Evolutionary conservation across 2,797 vertebrate genomes (phyloP).

Genomic region (Sebastes nivosus): DNA sequence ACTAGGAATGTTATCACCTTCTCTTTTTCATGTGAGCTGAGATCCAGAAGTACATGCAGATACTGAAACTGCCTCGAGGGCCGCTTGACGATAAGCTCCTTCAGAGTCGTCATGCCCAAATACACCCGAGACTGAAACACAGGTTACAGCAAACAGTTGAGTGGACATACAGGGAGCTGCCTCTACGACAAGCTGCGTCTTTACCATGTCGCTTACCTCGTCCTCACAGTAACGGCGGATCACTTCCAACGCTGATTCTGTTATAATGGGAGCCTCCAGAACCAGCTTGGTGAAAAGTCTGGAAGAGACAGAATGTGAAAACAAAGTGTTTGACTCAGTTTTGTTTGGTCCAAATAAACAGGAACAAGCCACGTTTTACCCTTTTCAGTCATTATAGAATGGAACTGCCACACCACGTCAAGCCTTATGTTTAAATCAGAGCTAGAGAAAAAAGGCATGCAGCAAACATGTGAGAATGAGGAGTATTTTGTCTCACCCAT

Average conservation of each 20-base stretch:
- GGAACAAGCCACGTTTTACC: background rate
- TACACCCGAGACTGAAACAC: conserved; percentile 90
- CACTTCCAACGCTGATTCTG: conserved; percentile 91
- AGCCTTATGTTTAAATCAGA: background rate
- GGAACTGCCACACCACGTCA: background rate
- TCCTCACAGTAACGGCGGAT: conserved; percentile 97
- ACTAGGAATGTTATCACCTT: conserved; percentile 79
- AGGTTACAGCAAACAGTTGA: background rate
- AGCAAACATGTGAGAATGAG: background rate
- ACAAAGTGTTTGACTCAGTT: background rate
- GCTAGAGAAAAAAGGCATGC: background rate
- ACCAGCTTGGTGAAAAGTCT: conserved; percentile 96
- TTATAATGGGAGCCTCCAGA: conserved; percentile 93
- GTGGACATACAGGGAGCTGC: fast-evolving
- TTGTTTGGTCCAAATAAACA: background rate
- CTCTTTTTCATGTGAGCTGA: conserved; percentile 96
- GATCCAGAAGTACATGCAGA: conserved; percentile 92
- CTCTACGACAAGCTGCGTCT: background rate
- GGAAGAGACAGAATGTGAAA: background rate
- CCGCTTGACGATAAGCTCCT: conserved; percentile 92
- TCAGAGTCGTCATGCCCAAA: conserved; percentile 93
- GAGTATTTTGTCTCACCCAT: conserved; percentile 82
- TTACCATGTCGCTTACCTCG: conserved; percentile 81
- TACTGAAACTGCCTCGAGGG: conserved; percentile 95
- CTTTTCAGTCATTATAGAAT: background rate